These are phyloP conservation scores for Bucco capensis DNA, from an alignment of 2,113 vertebrate species.

Conservation along the genomic window DNA sequence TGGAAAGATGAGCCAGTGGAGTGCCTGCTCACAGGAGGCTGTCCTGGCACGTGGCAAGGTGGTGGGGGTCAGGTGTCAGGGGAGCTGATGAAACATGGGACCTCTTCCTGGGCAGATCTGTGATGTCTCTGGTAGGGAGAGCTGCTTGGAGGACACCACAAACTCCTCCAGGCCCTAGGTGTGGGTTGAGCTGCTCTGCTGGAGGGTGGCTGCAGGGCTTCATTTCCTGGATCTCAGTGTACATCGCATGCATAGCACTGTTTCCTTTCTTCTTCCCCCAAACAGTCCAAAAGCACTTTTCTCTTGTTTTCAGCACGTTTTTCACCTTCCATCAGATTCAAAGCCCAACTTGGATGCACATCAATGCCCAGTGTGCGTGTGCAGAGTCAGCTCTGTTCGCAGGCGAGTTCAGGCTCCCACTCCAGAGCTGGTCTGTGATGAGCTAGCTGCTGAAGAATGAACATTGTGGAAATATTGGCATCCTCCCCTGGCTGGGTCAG, in stretches of 20 bases:
- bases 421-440: background rate
- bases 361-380: rapidly evolving
- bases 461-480: background rate
- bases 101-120: background rate
- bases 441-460: background rate
- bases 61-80: background rate
- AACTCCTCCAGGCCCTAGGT: background rate
- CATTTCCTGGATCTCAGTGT: background rate
- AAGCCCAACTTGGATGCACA: background rate
- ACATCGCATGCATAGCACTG: rapidly evolving
- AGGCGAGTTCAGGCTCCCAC: background rate
- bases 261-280: background rate
- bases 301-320: background rate
- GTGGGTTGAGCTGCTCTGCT: background rate
- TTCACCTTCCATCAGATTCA: background rate
- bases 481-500: background rate
- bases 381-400: background rate
- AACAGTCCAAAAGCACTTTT: background rate
- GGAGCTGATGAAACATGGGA: background rate
- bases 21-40: rapidly evolving
- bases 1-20: background rate
- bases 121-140: background rate
- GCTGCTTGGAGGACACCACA: background rate
- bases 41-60: rapidly evolving
- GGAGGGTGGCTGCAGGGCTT: background rate